Conservation (phyloP, 2,888 invertebrate species). For the Limnephilus auricula region DNA sequence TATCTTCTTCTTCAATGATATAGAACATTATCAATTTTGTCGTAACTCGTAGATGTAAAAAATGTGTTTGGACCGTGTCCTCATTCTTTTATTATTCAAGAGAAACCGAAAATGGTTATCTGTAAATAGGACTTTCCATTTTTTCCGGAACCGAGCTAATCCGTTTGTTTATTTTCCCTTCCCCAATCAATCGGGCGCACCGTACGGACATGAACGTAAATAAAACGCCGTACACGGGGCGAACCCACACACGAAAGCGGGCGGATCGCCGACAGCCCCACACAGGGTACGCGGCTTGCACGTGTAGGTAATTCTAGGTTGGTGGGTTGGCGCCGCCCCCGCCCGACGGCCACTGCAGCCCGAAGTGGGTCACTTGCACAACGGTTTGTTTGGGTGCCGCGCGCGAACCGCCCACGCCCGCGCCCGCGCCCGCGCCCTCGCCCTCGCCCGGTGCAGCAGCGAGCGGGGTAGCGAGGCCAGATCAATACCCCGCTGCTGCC, state of each 20-base stretch:
- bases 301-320: neutral
- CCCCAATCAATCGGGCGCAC: constrained; percentile 32
- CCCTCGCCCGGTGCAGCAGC: constrained; percentile 10
- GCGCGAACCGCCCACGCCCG: constrained; percentile 31
- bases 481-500: constrained; percentile 34
- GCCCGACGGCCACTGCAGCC: constrained; percentile 31
- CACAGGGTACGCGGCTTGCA: neutral
- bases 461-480: constrained; percentile 37
- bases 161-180: neutral
- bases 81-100: neutral
- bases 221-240: constrained; percentile 32
- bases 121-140: neutral
- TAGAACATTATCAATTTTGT: neutral
- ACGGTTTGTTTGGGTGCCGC: constrained; percentile 67
- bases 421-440: constrained; percentile 21
- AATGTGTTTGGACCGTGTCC: neutral
- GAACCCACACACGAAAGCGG: constrained; percentile 14
- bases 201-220: constrained; percentile 33
- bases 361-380: constrained; percentile 66
- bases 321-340: neutral
- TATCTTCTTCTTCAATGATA: too few relatives aligned
- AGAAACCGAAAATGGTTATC: neutral
- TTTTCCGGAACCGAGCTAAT: neutral
- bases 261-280: neutral
- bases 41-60: neutral